A percentile compares a stretch with the other conserved stretches of the same genome.
Conservation (phyloP, 2,888 invertebrate species). For the Euplexia lucipara region DNA sequence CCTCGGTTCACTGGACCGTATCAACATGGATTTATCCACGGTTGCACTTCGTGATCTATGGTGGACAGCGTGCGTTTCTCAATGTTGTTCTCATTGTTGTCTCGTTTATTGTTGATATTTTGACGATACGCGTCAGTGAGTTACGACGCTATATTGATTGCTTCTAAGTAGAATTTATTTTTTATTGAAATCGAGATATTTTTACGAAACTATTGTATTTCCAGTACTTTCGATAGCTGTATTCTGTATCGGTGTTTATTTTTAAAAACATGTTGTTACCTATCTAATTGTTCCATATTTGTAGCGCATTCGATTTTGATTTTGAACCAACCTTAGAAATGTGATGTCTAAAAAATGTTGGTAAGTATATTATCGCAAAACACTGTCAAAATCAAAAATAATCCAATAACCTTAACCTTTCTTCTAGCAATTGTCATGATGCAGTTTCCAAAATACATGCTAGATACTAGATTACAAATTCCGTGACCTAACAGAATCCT, state of each 20-base stretch:
- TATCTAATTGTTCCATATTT: no score
- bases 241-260: no score
- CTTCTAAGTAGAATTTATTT: no score
- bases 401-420: neutral
- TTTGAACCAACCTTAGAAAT: no score
- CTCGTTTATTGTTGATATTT: conserved; percentile 34
- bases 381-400: no score
- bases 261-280: no score
- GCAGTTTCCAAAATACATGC: neutral
- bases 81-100: conserved; percentile 25
- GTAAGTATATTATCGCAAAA: no score
- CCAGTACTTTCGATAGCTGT: no score
- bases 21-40: conserved; percentile 48
- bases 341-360: no score
- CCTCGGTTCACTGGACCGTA: conserved; percentile 39
- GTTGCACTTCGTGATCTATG: conserved; percentile 38
- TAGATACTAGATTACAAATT: neutral
- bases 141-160: conserved; percentile 1
- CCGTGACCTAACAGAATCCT: neutral
- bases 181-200: no score
- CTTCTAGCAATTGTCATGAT: neutral
- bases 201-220: no score
- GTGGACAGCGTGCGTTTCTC: conserved; percentile 30
- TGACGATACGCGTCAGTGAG: conserved; percentile 36
- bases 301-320: no score